Base-by-base conservation (phyloP, 2,888 invertebrate genomes). In the Psylliodes chrysocephalus region DNA sequence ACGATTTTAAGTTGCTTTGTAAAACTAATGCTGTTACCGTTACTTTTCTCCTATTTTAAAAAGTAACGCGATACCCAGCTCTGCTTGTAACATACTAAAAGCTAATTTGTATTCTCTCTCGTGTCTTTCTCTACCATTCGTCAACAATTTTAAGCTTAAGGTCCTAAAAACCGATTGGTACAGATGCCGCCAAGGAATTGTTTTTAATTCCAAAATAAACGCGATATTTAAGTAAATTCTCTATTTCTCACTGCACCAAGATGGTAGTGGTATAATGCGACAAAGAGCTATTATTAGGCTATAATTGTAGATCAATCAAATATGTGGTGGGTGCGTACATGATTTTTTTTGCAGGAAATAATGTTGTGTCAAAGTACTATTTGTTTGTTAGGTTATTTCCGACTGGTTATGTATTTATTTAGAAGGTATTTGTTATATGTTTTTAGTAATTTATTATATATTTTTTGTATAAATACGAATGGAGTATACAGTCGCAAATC, bases 321-420 rank as follows among this genome's bases (percentile, higher is more conserved):
- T 30, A 2, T 10, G 10, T 35, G 10, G 14, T 35, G 35, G 35
- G 35, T 35, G 33, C 10, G 33, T 33, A 33, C 2, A 8, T 35
- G 4, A 35, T 55, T 44, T 44, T 55, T 42, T 30, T 28, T 55
- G 19, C 42, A 14, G 25, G 30, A 44, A 55, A 30, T 1, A 42
- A 42, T 42, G 42, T 42, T 14, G 4, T 49, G 49, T 49, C 28
- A 14, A 28, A 28, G 28, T 30, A 47, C 28, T 55, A 44, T 55
- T 44, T 44, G 42, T 44, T 42, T 54, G 30, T n/a, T 30, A 55
- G 33, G 35, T 42, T 55, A 6, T 15, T 44, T 14, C 33, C 22
- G 55, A 55, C 55, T 55, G 55, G 55, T 55, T 55, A 44, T 55
- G 44, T 55, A 44, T 55, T 55, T 55, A 55, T 17, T 55, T 30